A percentile compares a stretch with the other conserved stretches of the same genome.
These are phyloP conservation scores for Gambusia holbrooki DNA, from an alignment of 2,113 vertebrate genomes.

Conservation along the genomic window DNA sequence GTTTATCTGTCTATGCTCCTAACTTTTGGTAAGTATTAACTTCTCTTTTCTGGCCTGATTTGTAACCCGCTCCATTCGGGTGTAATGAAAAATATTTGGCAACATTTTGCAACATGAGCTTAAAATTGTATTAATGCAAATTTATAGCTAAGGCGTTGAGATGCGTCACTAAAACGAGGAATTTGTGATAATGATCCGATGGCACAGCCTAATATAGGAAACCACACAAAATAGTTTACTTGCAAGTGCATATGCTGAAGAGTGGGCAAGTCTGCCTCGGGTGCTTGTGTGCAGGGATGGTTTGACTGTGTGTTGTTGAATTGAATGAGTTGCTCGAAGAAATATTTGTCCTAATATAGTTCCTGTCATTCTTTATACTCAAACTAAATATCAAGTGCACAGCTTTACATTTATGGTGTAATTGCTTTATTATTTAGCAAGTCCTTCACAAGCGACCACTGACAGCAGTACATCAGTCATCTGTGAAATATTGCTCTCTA, in stretches of 20 bases:
- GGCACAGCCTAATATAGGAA: neutral
- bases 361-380: neutral
- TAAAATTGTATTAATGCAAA: neutral
- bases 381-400: neutral
- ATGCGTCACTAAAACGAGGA: neutral
- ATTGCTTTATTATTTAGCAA: conserved; percentile 18
- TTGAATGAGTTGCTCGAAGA: no score
- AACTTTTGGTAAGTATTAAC: conserved; percentile 74
- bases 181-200: neutral
- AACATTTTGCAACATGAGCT: neutral
- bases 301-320: neutral
- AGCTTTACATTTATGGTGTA: neutral
- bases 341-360: neutral
- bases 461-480: conserved; percentile 41
- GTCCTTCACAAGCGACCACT: conserved; percentile 14
- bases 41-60: neutral
- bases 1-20: conserved; percentile 76
- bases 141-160: neutral
- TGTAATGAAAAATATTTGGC: conserved; percentile 1
- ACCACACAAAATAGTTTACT: neutral
- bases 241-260: conserved; percentile 1
- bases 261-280: neutral
- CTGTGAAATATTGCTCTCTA: conserved; percentile 51
- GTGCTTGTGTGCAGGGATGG: neutral
- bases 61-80: neutral